These are phyloP conservation scores for Lucinisca nassula DNA, from an alignment of 2,888 invertebrate species.

Conservation along the genomic window DNA sequence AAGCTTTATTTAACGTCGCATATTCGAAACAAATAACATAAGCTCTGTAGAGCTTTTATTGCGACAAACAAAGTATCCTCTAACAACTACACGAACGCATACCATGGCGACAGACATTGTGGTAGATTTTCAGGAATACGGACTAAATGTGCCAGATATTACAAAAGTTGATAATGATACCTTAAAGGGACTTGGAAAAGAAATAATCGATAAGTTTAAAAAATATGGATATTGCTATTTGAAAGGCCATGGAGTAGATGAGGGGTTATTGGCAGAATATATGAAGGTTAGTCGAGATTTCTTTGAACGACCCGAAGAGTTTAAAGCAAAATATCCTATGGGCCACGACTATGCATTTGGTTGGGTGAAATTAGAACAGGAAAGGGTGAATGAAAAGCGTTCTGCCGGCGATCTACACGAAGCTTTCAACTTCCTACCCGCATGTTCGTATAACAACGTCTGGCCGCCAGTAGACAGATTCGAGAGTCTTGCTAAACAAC, in stretches of 20 bases:
- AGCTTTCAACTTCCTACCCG: background rate
- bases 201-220: slow-evolving; percentile 25
- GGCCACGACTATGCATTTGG: background rate
- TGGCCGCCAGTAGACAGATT: background rate
- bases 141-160: background rate
- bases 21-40: too few species aligned
- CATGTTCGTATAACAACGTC: background rate
- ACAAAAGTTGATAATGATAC: background rate
- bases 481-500: background rate
- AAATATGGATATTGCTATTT: slow-evolving; percentile 48
- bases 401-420: background rate
- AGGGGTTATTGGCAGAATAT: background rate
- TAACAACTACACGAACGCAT: too few species aligned
- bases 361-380: slow-evolving; percentile 14
- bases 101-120: background rate
- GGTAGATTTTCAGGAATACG: background rate
- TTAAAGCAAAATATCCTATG: slow-evolving; percentile 31
- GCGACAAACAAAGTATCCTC: too few species aligned
- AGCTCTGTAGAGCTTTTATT: too few species aligned
- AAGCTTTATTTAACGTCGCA: too few species aligned
- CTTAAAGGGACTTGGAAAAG: background rate
- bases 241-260: slow-evolving; percentile 50
- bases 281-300: slow-evolving; percentile 32
- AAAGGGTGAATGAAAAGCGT: background rate
- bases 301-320: slow-evolving; percentile 47